Evolutionary conservation across 2,113 vertebrate species (phyloP).

Genomic region (Gallinago jamesoni): DNA sequence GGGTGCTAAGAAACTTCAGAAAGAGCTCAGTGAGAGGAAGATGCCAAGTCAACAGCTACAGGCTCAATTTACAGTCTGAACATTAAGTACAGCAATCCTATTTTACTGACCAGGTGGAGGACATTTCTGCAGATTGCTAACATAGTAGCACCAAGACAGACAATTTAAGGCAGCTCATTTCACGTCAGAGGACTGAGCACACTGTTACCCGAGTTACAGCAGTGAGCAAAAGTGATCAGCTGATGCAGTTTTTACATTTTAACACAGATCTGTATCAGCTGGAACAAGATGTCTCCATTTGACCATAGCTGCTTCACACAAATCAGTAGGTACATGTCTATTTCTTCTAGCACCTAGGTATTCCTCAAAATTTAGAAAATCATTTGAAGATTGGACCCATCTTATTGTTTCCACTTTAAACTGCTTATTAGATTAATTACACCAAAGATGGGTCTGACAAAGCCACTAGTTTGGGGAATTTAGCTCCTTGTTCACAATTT

Average conservation of each 20-base stretch:
- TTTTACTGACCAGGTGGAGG: neutral
- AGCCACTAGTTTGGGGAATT: neutral
- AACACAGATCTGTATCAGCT: neutral
- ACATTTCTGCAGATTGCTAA: neutral
- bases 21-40: constrained; percentile 53
- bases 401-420: neutral
- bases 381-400: neutral
- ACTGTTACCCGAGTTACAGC: neutral
- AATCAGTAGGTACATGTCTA: neutral
- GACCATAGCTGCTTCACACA: neutral
- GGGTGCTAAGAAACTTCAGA: constrained; percentile 62
- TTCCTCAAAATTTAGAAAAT: neutral
- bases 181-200: neutral
- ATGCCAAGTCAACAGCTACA: constrained; percentile 60
- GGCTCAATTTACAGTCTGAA: constrained; percentile 60
- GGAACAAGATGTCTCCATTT: neutral
- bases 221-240: neutral
- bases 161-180: neutral
- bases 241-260: neutral
- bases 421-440: neutral
- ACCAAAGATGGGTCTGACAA: neutral
- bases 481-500: neutral
- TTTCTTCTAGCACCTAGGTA: neutral
- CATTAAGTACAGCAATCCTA: constrained; percentile 31
- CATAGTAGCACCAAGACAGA: neutral